A percentile compares a stretch with the other conserved stretches of the same genome.
These are phyloP conservation scores for Catharus minimus DNA, from an alignment of 2,113 vertebrate genomes.

Conservation along the genomic window DNA sequence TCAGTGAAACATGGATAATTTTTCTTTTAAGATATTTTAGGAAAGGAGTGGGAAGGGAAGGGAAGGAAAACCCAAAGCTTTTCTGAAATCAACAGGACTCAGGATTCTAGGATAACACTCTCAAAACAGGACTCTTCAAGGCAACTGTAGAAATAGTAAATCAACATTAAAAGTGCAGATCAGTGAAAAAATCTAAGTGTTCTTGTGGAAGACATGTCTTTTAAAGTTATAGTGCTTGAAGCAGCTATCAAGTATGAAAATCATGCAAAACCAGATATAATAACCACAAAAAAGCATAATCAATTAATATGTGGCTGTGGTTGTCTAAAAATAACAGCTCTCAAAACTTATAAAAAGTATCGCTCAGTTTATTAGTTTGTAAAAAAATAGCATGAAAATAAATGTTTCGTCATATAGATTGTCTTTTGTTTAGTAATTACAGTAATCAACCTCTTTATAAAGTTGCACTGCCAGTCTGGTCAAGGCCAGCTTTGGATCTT, in stretches of 20 bases:
- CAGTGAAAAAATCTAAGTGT: neutral
- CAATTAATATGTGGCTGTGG: neutral
- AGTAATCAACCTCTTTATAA: neutral
- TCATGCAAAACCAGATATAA: neutral
- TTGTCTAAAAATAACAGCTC: neutral
- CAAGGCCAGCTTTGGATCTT: neutral
- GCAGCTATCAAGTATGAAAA: neutral
- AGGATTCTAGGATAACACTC: neutral
- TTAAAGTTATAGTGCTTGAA: neutral
- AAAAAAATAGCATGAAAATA: neutral
- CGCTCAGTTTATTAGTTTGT: neutral
- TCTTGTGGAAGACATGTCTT: neutral
- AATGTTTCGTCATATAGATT: neutral
- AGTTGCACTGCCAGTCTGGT: neutral
- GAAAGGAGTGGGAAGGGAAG: neutral
- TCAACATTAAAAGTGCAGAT: neutral
- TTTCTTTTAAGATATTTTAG: neutral
- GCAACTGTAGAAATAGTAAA: neutral
- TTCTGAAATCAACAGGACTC: neutral
- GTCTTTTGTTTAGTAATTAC: neutral
- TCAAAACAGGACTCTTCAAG: neutral
- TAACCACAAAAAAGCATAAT: neutral
- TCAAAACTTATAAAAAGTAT: neutral
- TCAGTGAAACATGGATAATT: neutral
- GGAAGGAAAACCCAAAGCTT: neutral